Evolutionary conservation across 2,888 invertebrate species (phyloP), one percentile per base, ranked within the genome.

Genomic region (Drepana falcataria): DNA sequence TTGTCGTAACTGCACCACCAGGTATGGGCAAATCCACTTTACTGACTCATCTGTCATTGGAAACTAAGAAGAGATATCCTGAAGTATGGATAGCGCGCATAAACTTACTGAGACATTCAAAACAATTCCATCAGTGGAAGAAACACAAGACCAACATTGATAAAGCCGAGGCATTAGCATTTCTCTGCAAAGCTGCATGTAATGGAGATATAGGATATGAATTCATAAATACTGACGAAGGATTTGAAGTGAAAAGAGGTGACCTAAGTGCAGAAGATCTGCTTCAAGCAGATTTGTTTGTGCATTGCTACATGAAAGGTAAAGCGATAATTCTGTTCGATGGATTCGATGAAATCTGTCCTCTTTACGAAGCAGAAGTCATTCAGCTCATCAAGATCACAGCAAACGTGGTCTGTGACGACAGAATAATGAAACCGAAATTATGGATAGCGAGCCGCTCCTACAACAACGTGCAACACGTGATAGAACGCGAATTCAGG

Each of bases 21-120:
- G 57, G 57, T 35, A 57, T 57, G 57, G 57, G 57, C 6, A 57
- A 57, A 35, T 57, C 57, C 2, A 55, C 57, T 7, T 47, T 57
- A n/a, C 47, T 57, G 47, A 55, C 57, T 21, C 51, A 55, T 41
- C 41, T 57, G 48, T 57, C 57, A n/a, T 51, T 57, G 9, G 35
- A 51, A 21, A 57, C 55, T 21, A 57, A 57, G 35, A 51, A 7
- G 37, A 40, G 6, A 21, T 37, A 52, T 40, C 57, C 57, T n/a
- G n/a, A 37, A 4, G 48, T 51, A 37, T 57, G 57, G 57, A 57
- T 57, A 53, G 53, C 51, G 21, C 35, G 57, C 34, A 55, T 57
- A 51, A 51, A 57, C 35, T 9, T 57, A 9, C 40, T 55, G 9
- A 53, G 52, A 37, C 41, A 55, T 53, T 53, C 57, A 2, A 57